These are phyloP conservation scores for Stichodactyla helianthus DNA, from an alignment of 64 coral and sea anemone species.

Conservation along the genomic window DNA sequence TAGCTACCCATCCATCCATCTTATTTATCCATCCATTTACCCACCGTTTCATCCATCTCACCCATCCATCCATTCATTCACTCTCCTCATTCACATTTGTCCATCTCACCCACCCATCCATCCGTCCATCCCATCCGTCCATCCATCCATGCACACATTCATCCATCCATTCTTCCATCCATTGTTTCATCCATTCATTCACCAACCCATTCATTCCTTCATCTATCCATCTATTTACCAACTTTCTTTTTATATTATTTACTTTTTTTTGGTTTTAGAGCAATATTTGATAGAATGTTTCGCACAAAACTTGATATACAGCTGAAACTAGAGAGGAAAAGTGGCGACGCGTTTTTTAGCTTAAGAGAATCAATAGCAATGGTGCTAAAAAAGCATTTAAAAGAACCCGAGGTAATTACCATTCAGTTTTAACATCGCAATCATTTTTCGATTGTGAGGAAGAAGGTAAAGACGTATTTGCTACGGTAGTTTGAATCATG, in stretches of 20 bases:
- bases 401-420: neutral
- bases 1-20: neutral
- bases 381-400: neutral
- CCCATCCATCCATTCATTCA: neutral
- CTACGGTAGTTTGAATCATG: no score
- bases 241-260: neutral
- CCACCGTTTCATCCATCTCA: neutral
- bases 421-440: neutral
- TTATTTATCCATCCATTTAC: neutral
- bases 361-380: constrained; percentile 32
- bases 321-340: neutral
- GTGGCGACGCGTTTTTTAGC: constrained; percentile 34
- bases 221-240: no score
- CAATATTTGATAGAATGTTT: constrained; percentile 21
- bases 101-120: neutral
- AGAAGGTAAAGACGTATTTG: neutral
- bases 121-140: neutral
- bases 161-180: neutral
- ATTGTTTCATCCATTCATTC: no score
- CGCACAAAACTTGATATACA: constrained; percentile 21
- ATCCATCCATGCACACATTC: neutral
- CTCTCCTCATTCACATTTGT: no score
- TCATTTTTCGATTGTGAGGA: no score
- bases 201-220: no score
- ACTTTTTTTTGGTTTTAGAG: neutral